These are phyloP conservation scores for Odobenus rosmarus DNA, from an alignment of 2,113 vertebrate species.

Conservation along the genomic window DNA sequence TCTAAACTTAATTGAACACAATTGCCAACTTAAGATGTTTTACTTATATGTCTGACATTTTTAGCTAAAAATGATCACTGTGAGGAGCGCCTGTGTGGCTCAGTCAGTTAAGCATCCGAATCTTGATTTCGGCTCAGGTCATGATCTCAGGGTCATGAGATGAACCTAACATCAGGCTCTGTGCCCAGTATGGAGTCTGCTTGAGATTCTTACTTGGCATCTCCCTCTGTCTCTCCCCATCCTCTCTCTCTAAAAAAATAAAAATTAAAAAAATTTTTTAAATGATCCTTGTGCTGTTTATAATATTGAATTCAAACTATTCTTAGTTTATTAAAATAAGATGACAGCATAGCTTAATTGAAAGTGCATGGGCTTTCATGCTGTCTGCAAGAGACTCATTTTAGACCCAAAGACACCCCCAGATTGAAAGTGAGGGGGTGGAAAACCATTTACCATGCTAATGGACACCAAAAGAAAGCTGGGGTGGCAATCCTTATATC, in stretches of 20 bases:
- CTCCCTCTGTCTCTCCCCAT: neutral
- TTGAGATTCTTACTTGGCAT: neutral
- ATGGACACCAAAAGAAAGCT: too few species aligned
- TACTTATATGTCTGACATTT: neutral
- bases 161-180: too few species aligned
- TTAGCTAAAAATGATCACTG: neutral
- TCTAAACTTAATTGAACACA: neutral
- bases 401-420: too few species aligned
- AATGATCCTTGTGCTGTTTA: neutral
- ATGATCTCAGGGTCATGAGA: neutral
- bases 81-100: neutral
- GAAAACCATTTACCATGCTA: too few species aligned
- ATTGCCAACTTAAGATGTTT: neutral
- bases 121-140: neutral
- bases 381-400: too few species aligned
- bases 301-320: neutral
- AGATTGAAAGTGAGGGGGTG: too few species aligned
- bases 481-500: too few species aligned
- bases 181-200: neutral
- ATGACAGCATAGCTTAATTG: neutral
- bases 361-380: neutral
- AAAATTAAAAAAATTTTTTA: neutral
- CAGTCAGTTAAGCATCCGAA: neutral
- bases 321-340: neutral
- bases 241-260: neutral